Conservation (phyloP, 2,113 vertebrate species). For the Ciconia maguari region DNA sequence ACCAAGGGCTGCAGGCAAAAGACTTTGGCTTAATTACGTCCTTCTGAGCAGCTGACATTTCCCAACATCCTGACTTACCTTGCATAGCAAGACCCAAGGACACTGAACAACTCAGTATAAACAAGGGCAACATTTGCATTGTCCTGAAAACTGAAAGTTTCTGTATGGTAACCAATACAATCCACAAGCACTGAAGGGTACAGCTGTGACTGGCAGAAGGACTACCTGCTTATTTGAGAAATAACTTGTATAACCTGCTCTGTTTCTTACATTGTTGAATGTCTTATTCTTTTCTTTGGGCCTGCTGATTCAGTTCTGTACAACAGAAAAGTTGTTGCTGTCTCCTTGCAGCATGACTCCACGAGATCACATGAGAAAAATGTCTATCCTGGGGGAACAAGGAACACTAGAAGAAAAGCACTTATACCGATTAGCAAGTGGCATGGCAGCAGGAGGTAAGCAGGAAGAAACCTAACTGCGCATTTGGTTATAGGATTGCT, state of each 20-base stretch:
- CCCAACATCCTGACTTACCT: not conserved
- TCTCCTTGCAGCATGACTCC: conserved; percentile 80
- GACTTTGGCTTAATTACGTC: not conserved
- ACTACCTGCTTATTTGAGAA: not conserved
- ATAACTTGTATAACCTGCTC: not conserved
- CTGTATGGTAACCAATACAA: not conserved
- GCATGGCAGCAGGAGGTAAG: conserved; percentile 88
- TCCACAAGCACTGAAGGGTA: not conserved
- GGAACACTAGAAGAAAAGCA: conserved; percentile 84
- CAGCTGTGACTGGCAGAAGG: not conserved
- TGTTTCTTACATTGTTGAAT: not conserved
- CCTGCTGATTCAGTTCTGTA: not conserved
- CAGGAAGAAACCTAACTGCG: not conserved
- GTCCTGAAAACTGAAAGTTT: not conserved
- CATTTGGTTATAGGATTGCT: not conserved
- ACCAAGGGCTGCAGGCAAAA: not conserved
- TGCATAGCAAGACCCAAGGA: not conserved
- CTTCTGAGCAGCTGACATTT: not conserved
- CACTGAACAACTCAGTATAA: not conserved
- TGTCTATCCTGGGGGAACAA: conserved; percentile 83
- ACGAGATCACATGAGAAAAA: conserved; percentile 85
- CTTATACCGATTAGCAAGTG: conserved; percentile 82
- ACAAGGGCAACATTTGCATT: not conserved
- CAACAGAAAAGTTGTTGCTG: not conserved
- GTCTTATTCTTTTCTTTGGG: not conserved